These are phyloP conservation scores for Sitophilus oryzae DNA, from an alignment of 1,140 invertebrate species.

Conservation along the genomic window DNA sequence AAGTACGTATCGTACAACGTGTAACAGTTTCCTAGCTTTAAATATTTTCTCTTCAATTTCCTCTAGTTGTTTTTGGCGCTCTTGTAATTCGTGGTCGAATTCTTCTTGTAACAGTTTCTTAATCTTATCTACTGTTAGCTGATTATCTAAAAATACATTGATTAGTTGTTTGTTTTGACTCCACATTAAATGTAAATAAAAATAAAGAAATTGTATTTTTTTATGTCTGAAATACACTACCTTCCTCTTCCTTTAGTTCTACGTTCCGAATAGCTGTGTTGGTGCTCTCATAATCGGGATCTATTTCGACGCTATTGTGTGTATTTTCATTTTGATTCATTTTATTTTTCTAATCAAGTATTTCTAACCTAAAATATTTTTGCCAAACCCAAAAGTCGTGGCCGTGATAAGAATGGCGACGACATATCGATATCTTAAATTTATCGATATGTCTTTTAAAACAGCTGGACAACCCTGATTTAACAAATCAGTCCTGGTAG, in stretches of 20 bases:
- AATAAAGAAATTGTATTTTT: background rate
- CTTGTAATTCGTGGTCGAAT: slow-evolving; percentile 37
- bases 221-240: slow-evolving; percentile 22
- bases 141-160: slow-evolving; percentile 29
- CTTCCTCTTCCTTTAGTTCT: slow-evolving; percentile 35
- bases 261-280: slow-evolving; percentile 27
- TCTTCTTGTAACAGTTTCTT: slow-evolving; percentile 34
- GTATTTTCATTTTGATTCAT: slow-evolving; percentile 17
- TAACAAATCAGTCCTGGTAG: too few species aligned
- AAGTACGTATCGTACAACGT: slow-evolving; percentile 63
- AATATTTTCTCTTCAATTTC: slow-evolving; percentile 56
- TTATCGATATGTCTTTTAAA: too few species aligned
- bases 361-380: slow-evolving; percentile 18
- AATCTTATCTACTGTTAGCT: slow-evolving; percentile 30
- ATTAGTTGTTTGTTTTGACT: background rate
- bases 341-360: slow-evolving; percentile 11
- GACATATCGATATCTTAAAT: too few species aligned
- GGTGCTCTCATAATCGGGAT: slow-evolving; percentile 39
- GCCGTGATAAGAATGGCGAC: too few species aligned
- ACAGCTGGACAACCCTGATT: too few species aligned
- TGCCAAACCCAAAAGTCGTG: background rate
- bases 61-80: slow-evolving; percentile 38
- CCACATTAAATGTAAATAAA: background rate
- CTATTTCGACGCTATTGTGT: slow-evolving; percentile 24
- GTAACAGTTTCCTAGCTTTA: slow-evolving; percentile 57